Evolutionary conservation across 2,797 vertebrate genomes (phyloP), one percentile per base, ranked within the genome.

Genomic region (Oreochromis grahami): DNA sequence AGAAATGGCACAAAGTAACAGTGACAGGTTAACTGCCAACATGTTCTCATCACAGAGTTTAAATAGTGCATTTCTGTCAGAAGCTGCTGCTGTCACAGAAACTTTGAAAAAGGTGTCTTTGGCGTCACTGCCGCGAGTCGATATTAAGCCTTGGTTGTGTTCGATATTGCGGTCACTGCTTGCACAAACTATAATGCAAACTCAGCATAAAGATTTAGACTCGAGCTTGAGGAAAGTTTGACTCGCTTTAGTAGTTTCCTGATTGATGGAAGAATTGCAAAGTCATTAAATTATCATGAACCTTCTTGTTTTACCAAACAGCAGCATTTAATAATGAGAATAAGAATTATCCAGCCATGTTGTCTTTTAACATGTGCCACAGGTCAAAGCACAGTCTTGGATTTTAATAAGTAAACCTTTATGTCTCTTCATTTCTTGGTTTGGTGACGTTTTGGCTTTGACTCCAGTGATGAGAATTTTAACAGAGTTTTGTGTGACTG

Each of bases 1-100:
- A 65, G 34, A 36, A 38, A 38, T 5, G 0, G 32, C 19, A 38
- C 10, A 5, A 8, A 65, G 32, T 21, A 2, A 8, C 19, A 13
- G 19, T 21, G 60, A n/a, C 60, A 7, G 10, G 58, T 13, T 8
- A 63, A 63, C 32, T 8, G 32, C 0, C 2, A n/a, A 63, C 19
- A 8, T 8, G 11, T 38, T 38, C 10, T 65, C 19, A 38, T 65
- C 34, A 13, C 58, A 36, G 58, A 36, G 58, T 63, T 63, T 63
- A 63, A 63, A 63, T n/a, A 36, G 32, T 63, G 2, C 32, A 0
- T 4, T 63, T 12, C 58, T 36, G 58, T 36, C 0, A 65, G 34
- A 43, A 43, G 38, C 38, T 70, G 65, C 36, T 70, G 38, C 38
- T 45, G 65, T 45, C 38, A 24, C 60, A 38, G 21, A 26, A 43